Evolutionary conservation across 2,888 invertebrate species (phyloP).

Genomic region (Vandiemenella viatica): DNA sequence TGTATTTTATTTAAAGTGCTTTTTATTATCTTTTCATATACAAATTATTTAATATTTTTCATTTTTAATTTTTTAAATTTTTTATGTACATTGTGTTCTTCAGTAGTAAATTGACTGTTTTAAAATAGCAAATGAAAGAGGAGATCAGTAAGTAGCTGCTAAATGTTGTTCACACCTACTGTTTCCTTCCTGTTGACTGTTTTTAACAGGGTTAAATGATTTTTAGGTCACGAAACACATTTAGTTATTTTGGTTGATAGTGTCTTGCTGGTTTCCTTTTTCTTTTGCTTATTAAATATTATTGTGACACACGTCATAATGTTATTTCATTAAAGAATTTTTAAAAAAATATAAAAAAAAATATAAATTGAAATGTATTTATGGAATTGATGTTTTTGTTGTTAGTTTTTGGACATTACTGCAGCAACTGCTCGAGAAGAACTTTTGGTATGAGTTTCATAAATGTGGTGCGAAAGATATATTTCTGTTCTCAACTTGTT

Average conservation of each 20-base stretch:
- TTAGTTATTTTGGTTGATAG: constrained; percentile 4
- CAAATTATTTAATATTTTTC: constrained; percentile 7
- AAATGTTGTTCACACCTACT: too few species aligned
- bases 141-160: constrained; percentile 6
- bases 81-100: constrained; percentile 12
- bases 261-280: constrained; percentile 3
- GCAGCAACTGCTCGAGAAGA: background rate
- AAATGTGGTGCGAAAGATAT: constrained; percentile 4
- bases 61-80: constrained; percentile 11
- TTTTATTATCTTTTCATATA: constrained; percentile 12
- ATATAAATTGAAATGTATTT: constrained; percentile 10
- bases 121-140: background rate
- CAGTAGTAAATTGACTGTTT: background rate
- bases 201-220: too few species aligned
- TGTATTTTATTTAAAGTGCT: constrained; percentile 10
- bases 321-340: constrained; percentile 6
- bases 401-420: constrained; percentile 1
- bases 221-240: too few species aligned
- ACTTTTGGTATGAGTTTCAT: background rate
- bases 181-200: too few species aligned
- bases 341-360: constrained; percentile 6
- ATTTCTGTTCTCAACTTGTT: constrained; percentile 3
- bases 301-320: constrained; percentile 3
- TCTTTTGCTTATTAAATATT: background rate
- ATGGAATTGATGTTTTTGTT: constrained; percentile 11